phyloP scores from a whole-genome alignment of 2,888 invertebrate species.

The Spilosoma lubricipeda region DNA sequence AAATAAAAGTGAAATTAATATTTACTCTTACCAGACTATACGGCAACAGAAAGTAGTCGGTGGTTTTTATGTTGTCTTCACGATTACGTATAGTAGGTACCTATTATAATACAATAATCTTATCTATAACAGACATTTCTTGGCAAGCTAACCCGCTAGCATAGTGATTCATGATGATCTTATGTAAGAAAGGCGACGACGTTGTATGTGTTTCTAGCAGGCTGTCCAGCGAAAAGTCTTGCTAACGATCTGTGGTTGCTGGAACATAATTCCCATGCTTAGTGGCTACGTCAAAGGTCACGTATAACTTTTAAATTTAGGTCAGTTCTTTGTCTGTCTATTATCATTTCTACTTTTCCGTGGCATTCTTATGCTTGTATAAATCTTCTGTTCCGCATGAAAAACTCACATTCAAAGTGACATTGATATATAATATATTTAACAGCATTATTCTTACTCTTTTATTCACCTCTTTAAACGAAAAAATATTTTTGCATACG shows the following conservation, averaged over 20 bases:
- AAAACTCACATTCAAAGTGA: conserved; percentile 5
- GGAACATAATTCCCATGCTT: background rate
- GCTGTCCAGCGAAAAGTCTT: conserved; percentile 28
- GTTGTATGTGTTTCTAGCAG: conserved; percentile 14
- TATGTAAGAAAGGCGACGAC: conserved; percentile 11
- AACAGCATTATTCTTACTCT: conserved; percentile 11
- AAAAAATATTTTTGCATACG: conserved; percentile 14
- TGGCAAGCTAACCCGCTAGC: conserved; percentile 10
- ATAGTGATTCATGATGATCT: conserved; percentile 27
- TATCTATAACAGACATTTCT: conserved; percentile 4
- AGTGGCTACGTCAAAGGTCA: background rate
- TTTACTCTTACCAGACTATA: background rate
- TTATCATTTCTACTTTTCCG: background rate
- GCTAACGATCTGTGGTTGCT: conserved; percentile 22
- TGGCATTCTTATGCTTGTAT: background rate
- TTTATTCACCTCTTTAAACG: conserved; percentile 17
- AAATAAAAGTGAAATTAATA: background rate
- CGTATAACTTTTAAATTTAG: background rate
- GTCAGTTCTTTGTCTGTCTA: background rate
- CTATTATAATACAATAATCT: background rate
- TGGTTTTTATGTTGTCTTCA: background rate
- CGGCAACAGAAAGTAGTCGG: background rate
- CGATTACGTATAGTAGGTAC: background rate
- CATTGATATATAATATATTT: conserved; percentile 20
- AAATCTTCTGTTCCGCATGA: background rate